phyloP scores from a whole-genome alignment of 23 tunicate genomes.

The Styela clava region DNA sequence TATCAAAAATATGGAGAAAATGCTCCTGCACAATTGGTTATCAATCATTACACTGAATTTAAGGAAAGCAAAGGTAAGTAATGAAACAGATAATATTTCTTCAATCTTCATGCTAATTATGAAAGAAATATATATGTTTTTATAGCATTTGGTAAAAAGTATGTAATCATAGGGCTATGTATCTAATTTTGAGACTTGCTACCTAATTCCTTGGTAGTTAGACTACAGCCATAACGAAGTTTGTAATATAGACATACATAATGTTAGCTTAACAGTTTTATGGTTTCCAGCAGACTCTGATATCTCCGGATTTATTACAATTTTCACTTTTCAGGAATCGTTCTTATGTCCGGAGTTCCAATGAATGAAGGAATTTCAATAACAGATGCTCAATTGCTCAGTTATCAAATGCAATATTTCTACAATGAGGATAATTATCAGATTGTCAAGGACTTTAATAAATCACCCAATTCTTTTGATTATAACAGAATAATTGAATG shows the following conservation, averaged over 20 bases:
- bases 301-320: too few relatives aligned
- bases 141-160: not conserved
- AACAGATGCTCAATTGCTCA: slow-evolving; percentile 75
- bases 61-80: slow-evolving; percentile 43
- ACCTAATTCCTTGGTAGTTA: too few relatives aligned
- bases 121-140: not conserved
- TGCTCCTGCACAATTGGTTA: slow-evolving; percentile 53
- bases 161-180: too few relatives aligned
- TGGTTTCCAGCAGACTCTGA: too few relatives aligned
- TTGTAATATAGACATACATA: too few relatives aligned
- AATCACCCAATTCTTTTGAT: slow-evolving; percentile 49
- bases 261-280: too few relatives aligned
- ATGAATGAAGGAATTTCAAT: slow-evolving; percentile 37
- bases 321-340: slow-evolving; percentile 65
- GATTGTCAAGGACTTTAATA: slow-evolving; percentile 54
- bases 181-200: too few relatives aligned
- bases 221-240: too few relatives aligned
- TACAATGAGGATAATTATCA: slow-evolving; percentile 41
- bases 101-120: not conserved
- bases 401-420: slow-evolving; percentile 73
- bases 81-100: too few relatives aligned
- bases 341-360: slow-evolving; percentile 63
- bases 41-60: slow-evolving; percentile 73
- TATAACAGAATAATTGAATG: slow-evolving; percentile 43
- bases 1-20: slow-evolving; percentile 66